Conservation (phyloP, 2,113 vertebrate species). For the Cochlearius cochlearius region DNA sequence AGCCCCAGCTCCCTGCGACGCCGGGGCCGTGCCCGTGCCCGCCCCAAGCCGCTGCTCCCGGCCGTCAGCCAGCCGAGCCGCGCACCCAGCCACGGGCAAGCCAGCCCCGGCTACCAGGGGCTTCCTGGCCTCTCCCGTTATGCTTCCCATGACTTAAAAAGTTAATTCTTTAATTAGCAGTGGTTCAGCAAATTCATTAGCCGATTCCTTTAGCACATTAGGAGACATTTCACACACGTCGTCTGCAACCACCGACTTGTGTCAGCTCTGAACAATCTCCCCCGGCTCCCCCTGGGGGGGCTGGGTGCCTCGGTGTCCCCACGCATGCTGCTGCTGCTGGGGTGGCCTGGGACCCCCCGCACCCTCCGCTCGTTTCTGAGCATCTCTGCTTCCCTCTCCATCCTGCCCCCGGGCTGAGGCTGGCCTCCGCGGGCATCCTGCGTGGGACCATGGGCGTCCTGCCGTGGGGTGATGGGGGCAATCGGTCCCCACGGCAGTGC, state of each 20-base stretch:
- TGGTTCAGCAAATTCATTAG: background rate
- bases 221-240: background rate
- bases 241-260: background rate
- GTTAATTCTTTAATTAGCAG: constrained; percentile 2
- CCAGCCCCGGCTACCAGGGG: rapidly evolving
- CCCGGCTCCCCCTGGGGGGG: rapidly evolving
- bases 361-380: rapidly evolving
- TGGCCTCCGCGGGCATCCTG: background rate
- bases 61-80: background rate
- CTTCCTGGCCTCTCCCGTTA: background rate
- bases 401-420: rapidly evolving
- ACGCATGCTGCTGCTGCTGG: rapidly evolving
- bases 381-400: background rate
- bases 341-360: rapidly evolving
- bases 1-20: background rate
- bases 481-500: rapidly evolving
- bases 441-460: background rate
- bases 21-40: rapidly evolving
- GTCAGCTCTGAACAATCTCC: background rate
- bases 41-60: background rate
- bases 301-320: background rate
- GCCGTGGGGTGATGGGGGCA: background rate
- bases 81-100: background rate
- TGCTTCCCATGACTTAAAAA: background rate
- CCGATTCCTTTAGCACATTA: background rate